Evolutionary conservation across 1,140 invertebrate species (phyloP), one percentile per base, ranked within the genome.

Genomic region (Listronotus oregonensis): DNA sequence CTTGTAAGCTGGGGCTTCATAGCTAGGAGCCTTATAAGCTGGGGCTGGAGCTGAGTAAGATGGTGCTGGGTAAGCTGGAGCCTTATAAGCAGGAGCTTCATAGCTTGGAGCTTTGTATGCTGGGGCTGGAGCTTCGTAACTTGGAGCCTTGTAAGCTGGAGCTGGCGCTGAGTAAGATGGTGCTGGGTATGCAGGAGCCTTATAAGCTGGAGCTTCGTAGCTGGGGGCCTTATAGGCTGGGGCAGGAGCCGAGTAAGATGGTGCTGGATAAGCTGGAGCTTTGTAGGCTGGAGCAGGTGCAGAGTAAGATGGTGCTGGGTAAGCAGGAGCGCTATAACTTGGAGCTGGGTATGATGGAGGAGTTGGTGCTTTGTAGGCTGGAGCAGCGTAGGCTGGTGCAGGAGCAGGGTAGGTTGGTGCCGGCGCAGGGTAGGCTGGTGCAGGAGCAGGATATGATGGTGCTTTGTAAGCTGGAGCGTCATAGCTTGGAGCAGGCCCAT

Each of bases 401-500:
- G 70, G 65, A 37, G 67, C 59, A 40, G 17, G 18, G 46, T 69
- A 69, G 15, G 12, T n/a, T 37, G 62, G 52, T 43, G 62, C 62
- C 43, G 67, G 65, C 12, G 68, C 56, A 46, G 44, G 34, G 32
- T 72, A 70, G 8, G 46, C 15, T 42, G 67, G 56, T 21, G 67
- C 51, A 12, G 70, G 66, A 42, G 62, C 60, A 46, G 31, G 50
- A 39, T 66, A 54, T 18, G 31, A 32, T 34, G 46, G 66, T 17
- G 63, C 68, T 17, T 46, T 51, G 55, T 72, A 70, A 11, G 51
- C 32, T 18, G 68, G 56, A 44, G 65, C 70, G 8, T 50, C 15
- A 44, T 73, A 72, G n/a, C 56, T 12, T 64, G 64, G 58, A 18
- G 62, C 66, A 44, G 72, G 71, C 7, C 40, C 51, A 15, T 47